A percentile compares a stretch with the other conserved stretches of the same genome.
These are phyloP conservation scores for Sciurus niger DNA, from an alignment of 2,113 vertebrate species.

Conservation along the genomic window DNA sequence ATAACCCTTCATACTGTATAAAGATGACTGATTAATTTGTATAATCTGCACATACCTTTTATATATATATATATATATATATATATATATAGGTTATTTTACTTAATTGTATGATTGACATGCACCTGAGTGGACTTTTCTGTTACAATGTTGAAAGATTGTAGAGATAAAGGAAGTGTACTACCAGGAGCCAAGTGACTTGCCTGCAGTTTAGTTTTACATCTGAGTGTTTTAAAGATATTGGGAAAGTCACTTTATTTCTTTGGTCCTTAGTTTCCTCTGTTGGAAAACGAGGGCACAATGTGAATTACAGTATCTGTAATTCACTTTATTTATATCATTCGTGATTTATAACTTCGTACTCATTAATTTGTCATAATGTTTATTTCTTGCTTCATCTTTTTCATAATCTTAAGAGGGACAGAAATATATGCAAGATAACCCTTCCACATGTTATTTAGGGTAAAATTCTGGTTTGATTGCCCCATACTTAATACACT, in stretches of 20 bases:
- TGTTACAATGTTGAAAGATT: not conserved
- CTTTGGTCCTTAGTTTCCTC: not conserved
- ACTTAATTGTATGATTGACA: slow-evolving; percentile 4
- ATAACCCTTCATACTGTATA: not conserved
- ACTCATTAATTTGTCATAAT: not conserved
- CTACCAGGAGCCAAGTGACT: not conserved
- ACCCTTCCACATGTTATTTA: not conserved
- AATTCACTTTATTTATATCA: slow-evolving; percentile 7
- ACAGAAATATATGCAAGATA: slow-evolving; percentile 32
- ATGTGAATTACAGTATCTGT: not conserved
- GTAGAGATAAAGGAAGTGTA: not conserved
- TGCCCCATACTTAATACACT: not conserved
- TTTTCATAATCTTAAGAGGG: slow-evolving; percentile 33
- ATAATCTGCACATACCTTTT: not conserved
- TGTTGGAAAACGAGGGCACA: not conserved
- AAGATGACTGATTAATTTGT: slow-evolving; percentile 25
- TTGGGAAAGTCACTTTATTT: slow-evolving; percentile 54
- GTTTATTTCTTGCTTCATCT: slow-evolving; percentile 47
- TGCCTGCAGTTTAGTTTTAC: not conserved
- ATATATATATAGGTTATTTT: slow-evolving; percentile 8
- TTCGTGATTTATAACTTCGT: not conserved
- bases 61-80: not conserved
- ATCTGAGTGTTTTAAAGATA: slow-evolving; percentile 8
- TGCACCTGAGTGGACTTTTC: not conserved
- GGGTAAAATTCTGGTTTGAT: slow-evolving; percentile 24